Conservation (phyloP, 1,140 invertebrate species). For the Drosophila fuyamai region DNA sequence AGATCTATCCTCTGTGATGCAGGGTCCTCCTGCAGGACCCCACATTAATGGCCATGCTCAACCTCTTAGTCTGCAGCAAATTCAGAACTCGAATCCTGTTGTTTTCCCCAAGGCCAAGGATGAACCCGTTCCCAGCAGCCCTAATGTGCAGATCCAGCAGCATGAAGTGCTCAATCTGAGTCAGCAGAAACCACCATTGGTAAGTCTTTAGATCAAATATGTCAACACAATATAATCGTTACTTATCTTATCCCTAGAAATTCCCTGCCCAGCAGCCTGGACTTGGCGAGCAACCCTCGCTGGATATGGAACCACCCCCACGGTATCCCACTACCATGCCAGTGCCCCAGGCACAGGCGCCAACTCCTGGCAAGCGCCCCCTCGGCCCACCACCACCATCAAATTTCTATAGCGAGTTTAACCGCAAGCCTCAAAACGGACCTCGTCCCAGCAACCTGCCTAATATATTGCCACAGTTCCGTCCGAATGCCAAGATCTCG, state of each 20-base stretch:
- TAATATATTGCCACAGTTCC: conserved; percentile 90
- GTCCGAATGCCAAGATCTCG: conserved; percentile 88
- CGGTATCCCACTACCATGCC: conserved; percentile 53
- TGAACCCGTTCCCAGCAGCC: conserved; percentile 23
- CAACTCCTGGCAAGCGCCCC: conserved; percentile 59
- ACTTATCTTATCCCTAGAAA: conserved; percentile 33
- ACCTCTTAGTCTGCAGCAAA: conserved; percentile 73
- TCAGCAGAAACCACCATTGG: conserved; percentile 73
- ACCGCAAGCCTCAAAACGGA: conserved; percentile 77
- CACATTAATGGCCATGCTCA: conserved; percentile 81
- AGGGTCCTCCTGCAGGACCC: conserved; percentile 46
- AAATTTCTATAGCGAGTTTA: conserved; percentile 80
- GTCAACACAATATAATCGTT: not conserved
- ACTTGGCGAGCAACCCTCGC: conserved; percentile 49
- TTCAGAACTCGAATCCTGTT: conserved; percentile 72
- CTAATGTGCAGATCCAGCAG: conserved; percentile 75
- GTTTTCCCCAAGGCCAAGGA: conserved; percentile 74
- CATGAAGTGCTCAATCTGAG: conserved; percentile 77
- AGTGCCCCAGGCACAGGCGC: conserved; percentile 35
- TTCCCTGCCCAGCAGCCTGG: conserved; percentile 60
- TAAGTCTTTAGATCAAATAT: conserved; percentile 4
- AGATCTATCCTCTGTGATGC: conserved; percentile 35
- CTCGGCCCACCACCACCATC: conserved; percentile 71
- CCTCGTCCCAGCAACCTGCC: conserved; percentile 86
- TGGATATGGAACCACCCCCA: conserved; percentile 78